A percentile compares a stretch with the other conserved stretches of the same genome.
Evolutionary conservation across 2,888 invertebrate genomes (phyloP).

Genomic region (Drosophila aldrichi): DNA sequence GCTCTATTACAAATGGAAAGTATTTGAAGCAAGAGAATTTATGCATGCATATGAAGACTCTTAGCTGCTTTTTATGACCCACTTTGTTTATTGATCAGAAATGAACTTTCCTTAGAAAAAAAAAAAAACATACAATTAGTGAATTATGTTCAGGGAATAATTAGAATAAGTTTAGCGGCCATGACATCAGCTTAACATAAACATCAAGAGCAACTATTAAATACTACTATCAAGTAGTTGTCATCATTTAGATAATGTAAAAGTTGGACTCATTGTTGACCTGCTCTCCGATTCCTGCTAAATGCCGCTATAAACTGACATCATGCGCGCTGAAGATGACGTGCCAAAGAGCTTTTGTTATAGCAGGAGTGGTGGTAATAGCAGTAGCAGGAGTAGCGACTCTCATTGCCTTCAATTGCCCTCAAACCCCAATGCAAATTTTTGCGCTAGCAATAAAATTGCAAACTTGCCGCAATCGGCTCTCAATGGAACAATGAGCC

Average conservation of each 20-base stretch:
- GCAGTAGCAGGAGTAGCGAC: not conserved
- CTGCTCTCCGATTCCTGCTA: slow-evolving; percentile 10
- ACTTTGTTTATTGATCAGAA: slow-evolving; percentile 1
- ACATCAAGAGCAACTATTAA: not conserved
- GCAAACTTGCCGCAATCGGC: slow-evolving; percentile 60
- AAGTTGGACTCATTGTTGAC: slow-evolving; percentile 4
- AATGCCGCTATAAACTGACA: slow-evolving; percentile 49
- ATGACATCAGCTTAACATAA: slow-evolving; percentile 12
- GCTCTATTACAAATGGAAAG: not conserved
- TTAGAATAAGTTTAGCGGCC: not conserved
- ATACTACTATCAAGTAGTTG: not conserved
- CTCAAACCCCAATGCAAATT: slow-evolving; percentile 53
- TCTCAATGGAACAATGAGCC: slow-evolving; percentile 67
- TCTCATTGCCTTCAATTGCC: not conserved
- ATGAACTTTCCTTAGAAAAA: slow-evolving; percentile 3
- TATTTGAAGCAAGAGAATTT: not conserved
- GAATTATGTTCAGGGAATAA: not conserved
- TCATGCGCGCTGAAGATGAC: slow-evolving; percentile 51
- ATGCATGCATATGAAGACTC: not conserved
- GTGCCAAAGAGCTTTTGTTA: slow-evolving; percentile 37
- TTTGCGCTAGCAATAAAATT: slow-evolving; percentile 58
- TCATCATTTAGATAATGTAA: slow-evolving; percentile 3
- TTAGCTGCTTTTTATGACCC: slow-evolving; percentile 4
- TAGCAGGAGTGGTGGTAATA: not conserved
- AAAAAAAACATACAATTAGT: not conserved